Evolutionary conservation across 2,113 vertebrate species (phyloP).

Genomic region (Pseudorectes ferrugineus): DNA sequence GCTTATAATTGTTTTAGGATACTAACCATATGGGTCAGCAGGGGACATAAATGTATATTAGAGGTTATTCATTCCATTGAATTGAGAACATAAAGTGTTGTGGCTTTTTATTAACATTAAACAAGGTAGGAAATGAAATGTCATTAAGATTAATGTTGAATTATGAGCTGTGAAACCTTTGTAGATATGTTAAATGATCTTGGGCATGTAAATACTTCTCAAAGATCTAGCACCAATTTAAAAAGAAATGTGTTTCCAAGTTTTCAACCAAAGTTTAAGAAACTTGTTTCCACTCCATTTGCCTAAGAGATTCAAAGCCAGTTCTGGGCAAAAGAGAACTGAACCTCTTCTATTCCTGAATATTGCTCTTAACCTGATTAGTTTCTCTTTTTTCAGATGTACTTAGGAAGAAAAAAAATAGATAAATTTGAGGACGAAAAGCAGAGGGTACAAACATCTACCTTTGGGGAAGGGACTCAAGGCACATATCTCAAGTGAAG

Average conservation of each 20-base stretch:
- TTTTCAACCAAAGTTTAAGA: neutral
- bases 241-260: neutral
- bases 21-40: constrained; percentile 23
- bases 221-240: neutral
- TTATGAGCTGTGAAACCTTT: constrained; percentile 14
- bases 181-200: neutral
- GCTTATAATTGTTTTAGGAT: constrained; percentile 42
- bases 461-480: neutral
- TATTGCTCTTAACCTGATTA: neutral
- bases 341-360: neutral
- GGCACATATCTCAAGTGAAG: neutral
- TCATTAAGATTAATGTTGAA: neutral
- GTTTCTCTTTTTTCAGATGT: neutral
- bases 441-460: neutral
- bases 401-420: neutral
- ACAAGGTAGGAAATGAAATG: neutral
- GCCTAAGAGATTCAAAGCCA: neutral
- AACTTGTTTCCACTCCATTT: neutral
- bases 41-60: neutral
- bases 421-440: neutral
- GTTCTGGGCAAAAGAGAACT: neutral
- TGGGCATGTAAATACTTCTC: neutral
- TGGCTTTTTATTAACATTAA: constrained; percentile 24
- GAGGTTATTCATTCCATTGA: neutral
- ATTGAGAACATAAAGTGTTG: neutral